Evolutionary conservation across 1,140 invertebrate genomes (phyloP).

Genomic region (Drosophila elegans): DNA sequence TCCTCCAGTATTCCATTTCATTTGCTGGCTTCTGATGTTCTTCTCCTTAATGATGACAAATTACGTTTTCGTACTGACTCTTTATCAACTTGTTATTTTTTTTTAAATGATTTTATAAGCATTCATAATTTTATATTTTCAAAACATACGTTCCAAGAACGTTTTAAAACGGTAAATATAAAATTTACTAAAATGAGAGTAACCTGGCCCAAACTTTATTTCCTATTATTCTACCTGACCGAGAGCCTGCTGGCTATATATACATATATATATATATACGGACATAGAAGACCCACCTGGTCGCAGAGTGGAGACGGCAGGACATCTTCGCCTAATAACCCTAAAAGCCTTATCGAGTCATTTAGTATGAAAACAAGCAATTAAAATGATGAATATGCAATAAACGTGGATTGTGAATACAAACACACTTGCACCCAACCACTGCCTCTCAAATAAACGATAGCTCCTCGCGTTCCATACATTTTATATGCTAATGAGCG

Average conservation of each 20-base stretch:
- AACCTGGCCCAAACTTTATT: neutral
- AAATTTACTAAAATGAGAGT: too few relatives aligned
- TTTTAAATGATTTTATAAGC: too few relatives aligned
- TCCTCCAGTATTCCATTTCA: slow-evolving; percentile 32
- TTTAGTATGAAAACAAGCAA: slow-evolving; percentile 81
- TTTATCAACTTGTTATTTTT: too few relatives aligned
- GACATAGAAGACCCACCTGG: slow-evolving; percentile 5
- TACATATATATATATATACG: too few relatives aligned
- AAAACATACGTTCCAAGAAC: too few relatives aligned
- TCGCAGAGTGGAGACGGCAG: slow-evolving; percentile 5
- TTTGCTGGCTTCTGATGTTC: slow-evolving; percentile 14
- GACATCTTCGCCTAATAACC: slow-evolving; percentile 59
- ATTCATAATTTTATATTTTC: too few relatives aligned
- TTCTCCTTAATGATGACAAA: neutral
- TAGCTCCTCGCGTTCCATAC: slow-evolving; percentile 50
- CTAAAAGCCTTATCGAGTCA: slow-evolving; percentile 83
- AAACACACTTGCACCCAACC: slow-evolving; percentile 16
- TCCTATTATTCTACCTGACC: neutral
- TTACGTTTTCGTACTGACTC: neutral
- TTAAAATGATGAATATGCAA: slow-evolving; percentile 84
- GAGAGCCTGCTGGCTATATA: too few relatives aligned
- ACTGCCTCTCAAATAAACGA: slow-evolving; percentile 36
- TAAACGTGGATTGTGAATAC: slow-evolving; percentile 70
- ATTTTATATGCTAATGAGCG: slow-evolving; percentile 81
- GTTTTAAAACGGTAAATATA: too few relatives aligned